Conservation (phyloP, 2,797 vertebrate genomes). For the Lateolabrax maculatus region DNA sequence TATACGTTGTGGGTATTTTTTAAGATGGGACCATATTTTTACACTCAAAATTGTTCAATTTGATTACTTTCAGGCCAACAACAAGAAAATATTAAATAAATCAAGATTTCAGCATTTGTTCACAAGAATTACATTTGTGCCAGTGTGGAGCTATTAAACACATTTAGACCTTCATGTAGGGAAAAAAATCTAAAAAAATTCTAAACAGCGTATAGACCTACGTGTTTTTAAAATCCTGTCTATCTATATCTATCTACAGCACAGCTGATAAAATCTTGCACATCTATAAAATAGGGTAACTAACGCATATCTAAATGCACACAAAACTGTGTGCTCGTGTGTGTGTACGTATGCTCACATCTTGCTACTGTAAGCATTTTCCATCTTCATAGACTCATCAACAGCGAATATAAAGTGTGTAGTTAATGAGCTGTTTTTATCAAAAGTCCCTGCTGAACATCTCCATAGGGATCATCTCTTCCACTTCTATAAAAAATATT, state of each 20-base stretch:
- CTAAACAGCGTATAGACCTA: not conserved
- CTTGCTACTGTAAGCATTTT: not conserved
- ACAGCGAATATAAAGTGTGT: slow-evolving; percentile 18
- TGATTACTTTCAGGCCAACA: not conserved
- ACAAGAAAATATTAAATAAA: not conserved
- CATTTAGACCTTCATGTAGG: not conserved
- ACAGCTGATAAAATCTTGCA: not conserved
- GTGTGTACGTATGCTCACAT: not conserved
- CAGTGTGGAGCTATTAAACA: not conserved
- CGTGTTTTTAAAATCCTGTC: not conserved
- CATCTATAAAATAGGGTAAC: not conserved
- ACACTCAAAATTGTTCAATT: not conserved
- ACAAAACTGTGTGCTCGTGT: not conserved
- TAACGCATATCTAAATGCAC: not conserved
- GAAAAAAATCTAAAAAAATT: not conserved
- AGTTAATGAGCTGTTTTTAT: slow-evolving; percentile 46
- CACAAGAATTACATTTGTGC: not conserved
- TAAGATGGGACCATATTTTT: not conserved
- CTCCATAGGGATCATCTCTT: slow-evolving; percentile 15
- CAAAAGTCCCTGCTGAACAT: slow-evolving; percentile 19
- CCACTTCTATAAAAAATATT: slow-evolving; percentile 18
- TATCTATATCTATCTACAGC: not conserved
- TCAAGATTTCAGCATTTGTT: not conserved
- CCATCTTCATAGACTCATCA: not conserved
- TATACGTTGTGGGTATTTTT: not conserved